A percentile compares a stretch with the other conserved stretches of the same genome.
Conservation (phyloP, 2,888 invertebrate species). For the Vesta saturnalis region DNA sequence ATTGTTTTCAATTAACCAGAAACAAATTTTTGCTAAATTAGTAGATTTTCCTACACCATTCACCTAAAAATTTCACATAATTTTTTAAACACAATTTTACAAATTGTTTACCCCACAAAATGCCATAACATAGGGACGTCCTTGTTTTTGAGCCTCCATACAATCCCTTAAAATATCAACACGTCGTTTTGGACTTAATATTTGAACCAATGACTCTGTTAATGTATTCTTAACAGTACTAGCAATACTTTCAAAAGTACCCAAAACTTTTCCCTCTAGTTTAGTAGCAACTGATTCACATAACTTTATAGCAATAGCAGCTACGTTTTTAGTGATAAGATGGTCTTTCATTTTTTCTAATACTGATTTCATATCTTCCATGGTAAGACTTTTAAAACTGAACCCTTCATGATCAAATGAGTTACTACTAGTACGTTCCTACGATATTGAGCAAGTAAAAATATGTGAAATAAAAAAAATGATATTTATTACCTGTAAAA, state of each 20-base stretch:
- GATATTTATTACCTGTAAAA: constrained; percentile 77
- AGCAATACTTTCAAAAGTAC: constrained; percentile 95
- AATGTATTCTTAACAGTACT: constrained; percentile 87
- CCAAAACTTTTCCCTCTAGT: constrained; percentile 90
- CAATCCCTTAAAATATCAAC: constrained; percentile 97
- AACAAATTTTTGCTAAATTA: constrained; percentile 98
- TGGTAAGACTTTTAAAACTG: constrained; percentile 87
- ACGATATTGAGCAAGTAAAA: too few species aligned
- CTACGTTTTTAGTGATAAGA: constrained; percentile 97
- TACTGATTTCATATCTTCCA: constrained; percentile 83
- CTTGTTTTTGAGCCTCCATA: constrained; percentile 80
- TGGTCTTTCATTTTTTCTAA: constrained; percentile 96
- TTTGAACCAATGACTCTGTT: constrained; percentile 90
- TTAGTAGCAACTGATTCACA: constrained; percentile 93
- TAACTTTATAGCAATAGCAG: constrained; percentile 90
- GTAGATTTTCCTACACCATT: constrained; percentile 99
- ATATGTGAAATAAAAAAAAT: background rate
- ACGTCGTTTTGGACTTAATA: constrained; percentile 93
- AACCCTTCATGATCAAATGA: constrained; percentile 86
- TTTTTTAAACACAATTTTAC: too few species aligned
- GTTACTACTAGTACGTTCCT: constrained; percentile 83
- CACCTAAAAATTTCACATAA: too few species aligned
- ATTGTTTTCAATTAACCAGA: constrained; percentile 98
- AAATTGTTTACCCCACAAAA: constrained; percentile 96
- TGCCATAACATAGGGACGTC: constrained; percentile 93